These are phyloP conservation scores for Oreochromis tanganicae DNA, from an alignment of 2,113 vertebrate genomes.

Conservation along the genomic window DNA sequence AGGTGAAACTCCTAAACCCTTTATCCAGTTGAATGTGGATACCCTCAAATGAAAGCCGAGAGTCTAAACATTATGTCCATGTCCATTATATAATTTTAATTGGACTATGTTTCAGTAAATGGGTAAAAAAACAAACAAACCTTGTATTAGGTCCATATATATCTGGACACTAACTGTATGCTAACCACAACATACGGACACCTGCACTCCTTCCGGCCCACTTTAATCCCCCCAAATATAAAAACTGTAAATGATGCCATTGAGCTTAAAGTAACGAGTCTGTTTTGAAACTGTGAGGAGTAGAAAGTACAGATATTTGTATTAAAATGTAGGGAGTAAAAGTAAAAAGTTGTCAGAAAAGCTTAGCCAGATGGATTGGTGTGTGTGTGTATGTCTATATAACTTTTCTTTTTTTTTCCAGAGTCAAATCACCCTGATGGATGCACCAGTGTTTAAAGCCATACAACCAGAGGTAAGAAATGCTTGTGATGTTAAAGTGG, in stretches of 20 bases:
- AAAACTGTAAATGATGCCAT: too few species aligned
- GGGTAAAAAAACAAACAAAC: too few species aligned
- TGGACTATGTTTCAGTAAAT: background rate
- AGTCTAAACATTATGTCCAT: background rate
- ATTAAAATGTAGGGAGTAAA: too few species aligned
- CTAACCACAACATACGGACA: too few species aligned
- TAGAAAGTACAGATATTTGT: too few species aligned
- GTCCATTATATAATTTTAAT: background rate
- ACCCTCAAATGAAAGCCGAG: background rate
- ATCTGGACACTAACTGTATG: too few species aligned
- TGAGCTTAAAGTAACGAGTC: too few species aligned
- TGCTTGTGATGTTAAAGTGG: background rate
- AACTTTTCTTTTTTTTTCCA: slow-evolving; percentile 47
- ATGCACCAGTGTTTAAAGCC: slow-evolving; percentile 89
- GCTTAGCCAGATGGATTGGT: background rate
- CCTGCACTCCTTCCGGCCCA: too few species aligned
- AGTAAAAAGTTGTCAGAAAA: too few species aligned
- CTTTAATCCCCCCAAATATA: too few species aligned
- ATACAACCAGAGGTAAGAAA: slow-evolving; percentile 89
- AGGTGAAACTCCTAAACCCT: background rate
- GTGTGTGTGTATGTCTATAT: background rate
- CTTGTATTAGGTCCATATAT: too few species aligned
- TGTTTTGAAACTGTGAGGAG: too few species aligned
- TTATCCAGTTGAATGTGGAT: background rate
- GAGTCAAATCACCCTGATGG: slow-evolving; percentile 95